Percentiles rank a stretch among this genome's conserved stretches.
Conservation (phyloP, 1,140 invertebrate genomes). For the Ridgeia piscesae region DNA sequence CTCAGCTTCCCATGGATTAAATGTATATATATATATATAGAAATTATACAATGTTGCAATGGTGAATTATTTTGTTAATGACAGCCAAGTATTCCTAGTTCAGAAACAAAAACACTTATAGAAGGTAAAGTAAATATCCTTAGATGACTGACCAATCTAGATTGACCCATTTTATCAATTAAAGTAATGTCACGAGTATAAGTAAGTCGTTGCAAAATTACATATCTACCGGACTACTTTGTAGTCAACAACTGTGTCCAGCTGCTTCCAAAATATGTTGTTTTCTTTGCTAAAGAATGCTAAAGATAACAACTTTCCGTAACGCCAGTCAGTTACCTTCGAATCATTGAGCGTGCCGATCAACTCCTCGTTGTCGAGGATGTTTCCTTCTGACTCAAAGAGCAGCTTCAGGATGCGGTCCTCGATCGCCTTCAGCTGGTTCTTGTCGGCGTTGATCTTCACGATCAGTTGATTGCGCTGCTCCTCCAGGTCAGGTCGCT, state of each 20-base stretch:
- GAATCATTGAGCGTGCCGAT: conserved; percentile 58
- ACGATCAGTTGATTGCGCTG: conserved; percentile 77
- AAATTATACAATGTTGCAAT: too few species aligned
- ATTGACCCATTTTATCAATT: too few species aligned
- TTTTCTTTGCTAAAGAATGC: not conserved
- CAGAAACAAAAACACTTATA: not conserved
- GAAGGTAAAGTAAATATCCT: not conserved
- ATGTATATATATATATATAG: too few species aligned
- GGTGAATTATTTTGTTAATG: not conserved
- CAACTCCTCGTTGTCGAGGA: conserved; percentile 57
- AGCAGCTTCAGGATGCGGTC: conserved; percentile 57
- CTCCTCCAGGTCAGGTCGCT: conserved; percentile 79
- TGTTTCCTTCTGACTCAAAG: conserved; percentile 58
- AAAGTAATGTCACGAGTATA: not conserved
- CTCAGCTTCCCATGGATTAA: too few species aligned
- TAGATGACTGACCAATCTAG: too few species aligned
- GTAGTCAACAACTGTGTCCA: not conserved
- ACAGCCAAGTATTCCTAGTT: not conserved
- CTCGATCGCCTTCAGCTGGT: conserved; percentile 72
- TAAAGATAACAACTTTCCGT: not conserved
- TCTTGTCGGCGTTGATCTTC: conserved; percentile 81
- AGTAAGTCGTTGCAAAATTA: not conserved
- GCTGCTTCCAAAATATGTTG: not conserved
- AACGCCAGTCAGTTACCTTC: conserved; percentile 42
- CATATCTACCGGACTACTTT: not conserved